Evolutionary conservation across 1,140 invertebrate genomes (phyloP).

Genomic region (Microplitis demolitor): DNA sequence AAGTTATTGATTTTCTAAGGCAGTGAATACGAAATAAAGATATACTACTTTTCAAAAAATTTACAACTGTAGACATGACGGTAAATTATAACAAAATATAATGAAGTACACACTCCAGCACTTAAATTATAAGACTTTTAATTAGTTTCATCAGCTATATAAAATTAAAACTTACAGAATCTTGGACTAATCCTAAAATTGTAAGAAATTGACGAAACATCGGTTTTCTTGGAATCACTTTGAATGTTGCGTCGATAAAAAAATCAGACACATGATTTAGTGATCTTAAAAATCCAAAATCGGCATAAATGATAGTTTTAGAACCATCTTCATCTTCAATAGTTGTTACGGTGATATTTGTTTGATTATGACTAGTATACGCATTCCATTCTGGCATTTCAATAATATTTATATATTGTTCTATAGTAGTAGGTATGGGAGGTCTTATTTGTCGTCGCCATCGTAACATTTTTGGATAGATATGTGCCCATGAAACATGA

Average conservation of each 20-base stretch:
- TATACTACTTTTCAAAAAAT: too few species aligned
- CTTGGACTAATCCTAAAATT: background rate
- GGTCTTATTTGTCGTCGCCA: too few species aligned
- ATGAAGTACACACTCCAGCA: too few species aligned
- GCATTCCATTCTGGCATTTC: background rate
- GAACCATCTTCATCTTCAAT: background rate
- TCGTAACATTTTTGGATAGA: too few species aligned
- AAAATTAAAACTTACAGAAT: background rate
- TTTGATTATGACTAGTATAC: background rate
- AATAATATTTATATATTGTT: background rate
- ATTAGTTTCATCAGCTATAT: too few species aligned
- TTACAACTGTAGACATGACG: too few species aligned
- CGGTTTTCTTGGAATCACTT: background rate
- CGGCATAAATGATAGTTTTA: background rate
- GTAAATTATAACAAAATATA: too few species aligned
- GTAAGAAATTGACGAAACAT: background rate
- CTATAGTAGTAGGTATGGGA: too few species aligned
- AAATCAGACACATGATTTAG: background rate
- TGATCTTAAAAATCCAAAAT: background rate
- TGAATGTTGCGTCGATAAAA: constrained; percentile 1
- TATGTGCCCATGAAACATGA: background rate
- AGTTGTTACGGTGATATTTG: background rate
- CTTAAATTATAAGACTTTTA: background rate
- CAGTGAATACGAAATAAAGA: too few species aligned
- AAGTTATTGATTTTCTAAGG: too few species aligned